Evolutionary conservation across 2,797 vertebrate genomes (phyloP).

Genomic region (Hapalemur alaotrensis): DNA sequence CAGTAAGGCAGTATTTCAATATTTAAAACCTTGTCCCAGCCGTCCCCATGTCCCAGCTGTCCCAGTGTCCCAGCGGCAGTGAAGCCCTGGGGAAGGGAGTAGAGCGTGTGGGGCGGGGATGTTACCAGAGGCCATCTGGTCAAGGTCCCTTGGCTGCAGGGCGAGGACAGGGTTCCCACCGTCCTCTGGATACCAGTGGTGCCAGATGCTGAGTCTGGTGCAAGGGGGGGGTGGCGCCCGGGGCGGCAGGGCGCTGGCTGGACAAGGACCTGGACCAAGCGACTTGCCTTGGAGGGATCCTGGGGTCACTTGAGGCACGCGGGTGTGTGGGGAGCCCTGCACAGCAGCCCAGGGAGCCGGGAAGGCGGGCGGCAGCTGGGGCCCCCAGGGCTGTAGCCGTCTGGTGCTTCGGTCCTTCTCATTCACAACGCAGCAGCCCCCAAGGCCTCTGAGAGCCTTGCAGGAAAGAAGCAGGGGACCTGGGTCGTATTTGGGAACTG

Average conservation of each 20-base stretch:
- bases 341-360: too few species aligned
- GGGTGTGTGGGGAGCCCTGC: too few species aligned
- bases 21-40: too few species aligned
- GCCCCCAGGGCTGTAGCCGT: background rate
- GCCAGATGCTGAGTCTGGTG: background rate
- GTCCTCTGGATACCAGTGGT: fast-evolving
- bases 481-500: background rate
- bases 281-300: fast-evolving
- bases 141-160: background rate
- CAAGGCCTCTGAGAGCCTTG: background rate
- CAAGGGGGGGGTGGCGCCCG: fast-evolving
- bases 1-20: fast-evolving
- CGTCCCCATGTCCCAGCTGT: too few species aligned
- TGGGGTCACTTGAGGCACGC: background rate
- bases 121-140: background rate
- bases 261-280: fast-evolving
- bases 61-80: fast-evolving
- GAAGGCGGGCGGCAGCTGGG: background rate
- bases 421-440: background rate
- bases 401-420: fast-evolving
- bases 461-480: fast-evolving
- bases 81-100: background rate
- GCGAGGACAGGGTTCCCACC: background rate
- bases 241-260: fast-evolving
- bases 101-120: background rate